phyloP scores from a whole-genome alignment of 1,140 invertebrate genomes.

The Daktulosphaira vitifoliae region DNA sequence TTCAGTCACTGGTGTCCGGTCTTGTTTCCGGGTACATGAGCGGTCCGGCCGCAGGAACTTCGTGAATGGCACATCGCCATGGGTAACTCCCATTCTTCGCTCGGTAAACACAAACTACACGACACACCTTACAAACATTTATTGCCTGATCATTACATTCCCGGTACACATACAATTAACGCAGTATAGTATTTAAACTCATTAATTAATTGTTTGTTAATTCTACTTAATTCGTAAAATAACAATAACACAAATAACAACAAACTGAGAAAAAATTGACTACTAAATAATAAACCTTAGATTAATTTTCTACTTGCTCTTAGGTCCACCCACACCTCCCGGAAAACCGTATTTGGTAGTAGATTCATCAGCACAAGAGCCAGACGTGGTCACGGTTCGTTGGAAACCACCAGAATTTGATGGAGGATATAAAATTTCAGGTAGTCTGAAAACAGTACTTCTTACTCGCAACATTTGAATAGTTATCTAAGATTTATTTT shows the following conservation, averaged over 20 bases:
- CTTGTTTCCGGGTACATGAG: too few species aligned
- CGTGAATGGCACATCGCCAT: constrained; percentile 17
- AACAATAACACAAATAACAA: too few species aligned
- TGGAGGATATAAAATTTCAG: constrained; percentile 81
- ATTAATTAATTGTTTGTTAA: too few species aligned
- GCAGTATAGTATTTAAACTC: too few species aligned
- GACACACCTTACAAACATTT: not conserved
- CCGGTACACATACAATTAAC: too few species aligned
- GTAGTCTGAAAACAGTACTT: constrained; percentile 40
- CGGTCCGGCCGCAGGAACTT: not conserved
- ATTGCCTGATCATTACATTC: not conserved
- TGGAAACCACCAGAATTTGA: constrained; percentile 74
- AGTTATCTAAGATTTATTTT: too few species aligned
- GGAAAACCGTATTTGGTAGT: constrained; percentile 66
- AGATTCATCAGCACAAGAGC: constrained; percentile 56
- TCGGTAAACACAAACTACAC: not conserved
- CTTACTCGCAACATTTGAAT: too few species aligned
- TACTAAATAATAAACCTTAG: too few species aligned
- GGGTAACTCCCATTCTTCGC: constrained; percentile 19
- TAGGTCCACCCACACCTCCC: constrained; percentile 65
- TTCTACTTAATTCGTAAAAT: too few species aligned
- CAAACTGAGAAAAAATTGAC: too few species aligned
- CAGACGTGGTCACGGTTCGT: constrained; percentile 74
- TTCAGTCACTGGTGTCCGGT: too few species aligned
- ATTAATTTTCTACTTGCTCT: too few species aligned